Base-by-base conservation (phyloP, 2,888 invertebrate genomes). In the Eupeodes luniger region DNA sequence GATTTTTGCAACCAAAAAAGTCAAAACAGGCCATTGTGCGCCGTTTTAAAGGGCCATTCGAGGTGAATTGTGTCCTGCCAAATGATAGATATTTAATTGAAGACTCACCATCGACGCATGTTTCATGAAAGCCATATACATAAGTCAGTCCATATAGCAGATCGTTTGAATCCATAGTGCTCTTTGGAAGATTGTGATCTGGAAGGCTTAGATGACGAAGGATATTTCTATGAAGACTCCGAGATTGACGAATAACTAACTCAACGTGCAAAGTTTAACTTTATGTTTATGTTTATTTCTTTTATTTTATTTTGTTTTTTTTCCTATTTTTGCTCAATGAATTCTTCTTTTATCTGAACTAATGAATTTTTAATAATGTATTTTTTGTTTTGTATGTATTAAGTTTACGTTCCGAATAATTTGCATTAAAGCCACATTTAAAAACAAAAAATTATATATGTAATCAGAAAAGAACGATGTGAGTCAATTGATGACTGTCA, bases 101-200 rank as follows among this genome's bases (percentile, higher is more conserved):
- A 53, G 53, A 70, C 16, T 59, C 59, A 12, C 14, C 59, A 59
- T 14, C 34, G 59, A 59, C 59, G 14, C 59, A 59, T 34, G 59
- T 59, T 34, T 59, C 59, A 34, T 36, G 36, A 36, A 59, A 59
- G 34, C 34, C 34, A 12, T 59, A 36, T 40, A 7, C 4, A 7
- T 59, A 34, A 59, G 34, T 59, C 59, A 14, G 55, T 70, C 55
- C 55, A 70, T 27, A n/a, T 55, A n/a, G 40, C 69, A 16, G 55
- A 70, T 55, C 69, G 69, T 70, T 16, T 70, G 40, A 55, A 70
- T 12, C 55, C 69, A 40, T 70, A 55, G 69, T 70, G 55, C n/a
- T 69, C 69, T 53, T 69, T 69, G 40, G 69, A 69, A 53, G 69
- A 69, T 69, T 69, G 55, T 55, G 55, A 69, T 55, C 69, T 69